Base-by-base conservation (phyloP, 2,113 vertebrate genomes). In the Cephalopholis sonnerati region DNA sequence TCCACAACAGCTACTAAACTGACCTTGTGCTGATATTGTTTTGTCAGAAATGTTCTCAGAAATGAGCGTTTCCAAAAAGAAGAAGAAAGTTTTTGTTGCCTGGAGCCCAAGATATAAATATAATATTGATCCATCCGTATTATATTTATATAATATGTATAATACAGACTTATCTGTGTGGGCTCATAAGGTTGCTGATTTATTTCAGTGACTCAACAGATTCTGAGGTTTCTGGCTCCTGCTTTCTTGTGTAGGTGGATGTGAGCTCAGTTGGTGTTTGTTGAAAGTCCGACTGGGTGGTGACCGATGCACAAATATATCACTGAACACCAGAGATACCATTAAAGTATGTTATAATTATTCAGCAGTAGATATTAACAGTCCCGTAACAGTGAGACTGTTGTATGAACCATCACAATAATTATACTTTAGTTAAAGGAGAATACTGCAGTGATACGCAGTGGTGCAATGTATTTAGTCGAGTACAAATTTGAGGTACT, bases 201-300 rank as follows among this genome's bases (percentile, higher is more conserved):
- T 61, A 3, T 50, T 32, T 3, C 55, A 9, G 18, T 75, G 73
- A 75, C 46, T 75, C 73, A 64, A 20, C 59, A 8, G 59, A 29
- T 50, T 46, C 41, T 58, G 74, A 67, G 36, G 25, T 59, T 77
- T 58, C 41, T 44, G 41, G 41, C 10, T 44, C 41, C 41, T 12
- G 41, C 41, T 78, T 15, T 39, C 3, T 44, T 29, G 18, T 53
- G 66, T 44, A 46, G 66, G 67, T 27, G 67, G 64, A 68, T 41
- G 4, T 5, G 53, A 77, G 64, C 75, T 44, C 41, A 44, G 41
- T 44, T 12, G 8, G 41, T 44, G 41, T 44, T 44, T 44, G 41
- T 12, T 44, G 10, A 11, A 44, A 44, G 41, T 44, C 41, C 41
- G 9, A 44, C 41, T 44, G 41, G 41, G 3, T 9, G 11, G 41